Base-by-base conservation (phyloP, 1,140 invertebrate species). In the Lethocerus indicus region DNA sequence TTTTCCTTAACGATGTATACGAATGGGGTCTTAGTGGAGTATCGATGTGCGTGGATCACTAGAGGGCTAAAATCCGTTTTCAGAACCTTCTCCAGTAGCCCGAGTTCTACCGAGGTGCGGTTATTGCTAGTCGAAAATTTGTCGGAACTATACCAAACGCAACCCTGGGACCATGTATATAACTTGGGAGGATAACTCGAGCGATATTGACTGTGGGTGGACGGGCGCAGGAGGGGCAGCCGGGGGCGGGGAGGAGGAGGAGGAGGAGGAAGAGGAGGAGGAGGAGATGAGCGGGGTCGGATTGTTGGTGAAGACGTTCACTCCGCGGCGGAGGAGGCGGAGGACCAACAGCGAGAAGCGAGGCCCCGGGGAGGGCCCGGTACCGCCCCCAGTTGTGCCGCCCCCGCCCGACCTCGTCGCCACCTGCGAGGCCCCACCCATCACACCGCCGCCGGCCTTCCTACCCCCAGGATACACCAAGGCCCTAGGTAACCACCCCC, bases 391-490 rank as follows among this genome's bases (percentile, higher is more conserved):
- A 18, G 4, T 29, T 29, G 12, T 29, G 36, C 25, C 47, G 12
- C 58, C 68, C 73, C 47, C 62, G 67, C 68, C 70, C 45, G 73
- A 78, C 47, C 67, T 74, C 27, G 71, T 76, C 20, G 70, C 70
- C 13, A 60, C 58, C 47, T 58, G 59, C 23, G 68, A 68, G 2
- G 71, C n/a, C n/a, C n/a, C n/a, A n/a, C 76, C 76, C 2, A 79
- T 79, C 48, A 79, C 76, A 20, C 76, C 76, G 4, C 77, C 76
- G 13, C 75, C 77, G 2, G 75, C 75, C 25, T 79, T 79, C 56
- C 61, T 76, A 16, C 69, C 75, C 0, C 69, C 72, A 24, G 73
- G 71, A 13, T 49, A 14, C 43, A 50, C n/a, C n/a, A n/a, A n/a
- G n/a, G n/a, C n/a, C n/a, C n/a, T n/a, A n/a, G n/a, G n/a, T n/a